Evolutionary conservation across 2,888 invertebrate species (phyloP), one percentile per base, ranked within the genome.

Genomic region (Bombyx huttoni): DNA sequence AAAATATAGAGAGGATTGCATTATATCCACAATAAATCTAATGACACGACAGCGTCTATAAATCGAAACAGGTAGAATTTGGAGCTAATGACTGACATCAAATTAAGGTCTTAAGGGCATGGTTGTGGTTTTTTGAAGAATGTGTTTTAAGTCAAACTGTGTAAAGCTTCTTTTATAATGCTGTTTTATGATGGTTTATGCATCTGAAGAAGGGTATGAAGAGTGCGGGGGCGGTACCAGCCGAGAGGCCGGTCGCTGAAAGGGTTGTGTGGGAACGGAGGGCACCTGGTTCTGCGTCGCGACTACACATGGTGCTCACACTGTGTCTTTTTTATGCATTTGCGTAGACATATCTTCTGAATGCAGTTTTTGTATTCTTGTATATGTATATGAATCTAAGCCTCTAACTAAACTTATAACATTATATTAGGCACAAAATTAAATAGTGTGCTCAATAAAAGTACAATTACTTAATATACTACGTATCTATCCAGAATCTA

Each of bases 201-300:
- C 64, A 69, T 72, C 73, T 72, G 40, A 60, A 59, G 61, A 59
- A 74, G 70, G 70, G 67, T 61, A 61, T 56, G 63, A 59, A 71
- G 70, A 75, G 73, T 54, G 73, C 64, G 74, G 73, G 67, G 68
- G 70, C 64, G 74, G 65, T 49, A 53, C 53, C 56, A 58, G 56
- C 60, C 61, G 54, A 72, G 78, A 75, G 78, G 77, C 73, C 67
- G 69, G 69, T 64, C 67, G 76, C 80, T 83, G 81, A 89, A 89
- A 89, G 89, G 89, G 89, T 89, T 89, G 89, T 89, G 89, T 89
- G 89, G 89, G 89, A 89, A 89, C 86, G 70, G 72, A 81, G 82
- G 88, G 89, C 89, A 89, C 89, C 89, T 89, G 24, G 24, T 24
- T 5, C 24, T 24, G 89, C 89, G 82, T 63, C 77, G 89, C 89